These are phyloP conservation scores for Spheniscus mendiculus DNA, from an alignment of 2,113 vertebrate genomes.

Conservation along the genomic window DNA sequence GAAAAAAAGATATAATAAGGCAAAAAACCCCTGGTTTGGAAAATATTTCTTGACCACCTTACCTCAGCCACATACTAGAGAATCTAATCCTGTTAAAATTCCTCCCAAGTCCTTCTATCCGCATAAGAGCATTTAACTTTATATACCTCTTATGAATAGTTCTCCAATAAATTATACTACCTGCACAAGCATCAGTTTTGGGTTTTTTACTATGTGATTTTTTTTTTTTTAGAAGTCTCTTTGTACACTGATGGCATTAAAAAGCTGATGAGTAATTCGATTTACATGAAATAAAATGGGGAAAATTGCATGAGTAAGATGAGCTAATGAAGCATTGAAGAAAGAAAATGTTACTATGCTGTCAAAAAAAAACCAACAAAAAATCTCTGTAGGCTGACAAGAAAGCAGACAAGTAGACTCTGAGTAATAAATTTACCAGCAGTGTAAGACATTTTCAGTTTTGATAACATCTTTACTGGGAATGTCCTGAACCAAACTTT, in stretches of 20 bases:
- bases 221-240: neutral
- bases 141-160: neutral
- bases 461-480: conserved; percentile 23
- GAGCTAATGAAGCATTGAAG: conserved; percentile 55
- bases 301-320: conserved; percentile 57
- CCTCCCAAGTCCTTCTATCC: neutral
- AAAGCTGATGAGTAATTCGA: conserved; percentile 46
- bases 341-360: conserved; percentile 48
- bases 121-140: neutral
- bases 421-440: conserved; percentile 57
- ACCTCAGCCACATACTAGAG: neutral
- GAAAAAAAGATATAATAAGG: neutral
- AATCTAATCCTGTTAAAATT: neutral
- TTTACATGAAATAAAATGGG: conserved; percentile 59
- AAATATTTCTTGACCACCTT: neutral
- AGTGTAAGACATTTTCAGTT: conserved; percentile 16
- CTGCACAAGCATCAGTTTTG: neutral
- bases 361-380: conserved; percentile 31
- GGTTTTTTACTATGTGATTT: neutral
- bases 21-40: neutral
- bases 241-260: conserved; percentile 9
- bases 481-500: neutral
- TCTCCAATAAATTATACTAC: neutral
- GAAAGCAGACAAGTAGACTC: conserved; percentile 46
- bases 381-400: conserved; percentile 38